These are phyloP conservation scores for Acestrorhynchus altus DNA, from an alignment of 2,797 vertebrate species.

Conservation along the genomic window DNA sequence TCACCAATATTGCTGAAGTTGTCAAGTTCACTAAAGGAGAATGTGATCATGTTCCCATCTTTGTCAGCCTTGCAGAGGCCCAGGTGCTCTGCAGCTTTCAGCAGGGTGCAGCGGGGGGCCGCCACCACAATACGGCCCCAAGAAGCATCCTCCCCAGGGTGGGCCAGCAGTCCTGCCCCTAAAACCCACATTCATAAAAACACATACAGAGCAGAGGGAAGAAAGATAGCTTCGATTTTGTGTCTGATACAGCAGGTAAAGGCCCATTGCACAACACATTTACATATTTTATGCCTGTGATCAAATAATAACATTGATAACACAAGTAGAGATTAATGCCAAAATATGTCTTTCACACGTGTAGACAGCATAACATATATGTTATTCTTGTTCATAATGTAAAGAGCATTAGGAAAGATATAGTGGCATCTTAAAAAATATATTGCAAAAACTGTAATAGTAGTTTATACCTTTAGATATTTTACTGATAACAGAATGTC, in stretches of 20 bases:
- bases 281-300: neutral
- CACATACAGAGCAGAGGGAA: neutral
- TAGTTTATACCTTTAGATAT: too few relatives aligned
- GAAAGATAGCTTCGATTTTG: neutral
- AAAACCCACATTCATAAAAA: conserved; percentile 3
- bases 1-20: conserved; percentile 78
- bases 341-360: too few relatives aligned
- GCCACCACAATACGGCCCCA: conserved; percentile 79
- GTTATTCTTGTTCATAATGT: too few relatives aligned
- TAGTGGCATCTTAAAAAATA: too few relatives aligned
- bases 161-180: conserved; percentile 79
- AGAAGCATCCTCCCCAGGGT: conserved; percentile 79
- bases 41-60: conserved; percentile 74
- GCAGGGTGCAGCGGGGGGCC: conserved; percentile 78
- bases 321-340: too few relatives aligned
- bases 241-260: neutral
- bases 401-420: too few relatives aligned
- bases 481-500: too few relatives aligned
- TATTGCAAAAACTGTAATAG: too few relatives aligned
- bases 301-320: neutral
- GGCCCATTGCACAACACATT: neutral
- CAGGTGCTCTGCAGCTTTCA: conserved; percentile 75
- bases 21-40: conserved; percentile 75
- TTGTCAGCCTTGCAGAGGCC: conserved; percentile 77
- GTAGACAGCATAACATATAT: too few relatives aligned